Percentiles rank a stretch among this genome's conserved stretches.
Evolutionary conservation across 35 echinoderm and acorn worm species (phyloP).

Genomic region (Apostichopus californicus): DNA sequence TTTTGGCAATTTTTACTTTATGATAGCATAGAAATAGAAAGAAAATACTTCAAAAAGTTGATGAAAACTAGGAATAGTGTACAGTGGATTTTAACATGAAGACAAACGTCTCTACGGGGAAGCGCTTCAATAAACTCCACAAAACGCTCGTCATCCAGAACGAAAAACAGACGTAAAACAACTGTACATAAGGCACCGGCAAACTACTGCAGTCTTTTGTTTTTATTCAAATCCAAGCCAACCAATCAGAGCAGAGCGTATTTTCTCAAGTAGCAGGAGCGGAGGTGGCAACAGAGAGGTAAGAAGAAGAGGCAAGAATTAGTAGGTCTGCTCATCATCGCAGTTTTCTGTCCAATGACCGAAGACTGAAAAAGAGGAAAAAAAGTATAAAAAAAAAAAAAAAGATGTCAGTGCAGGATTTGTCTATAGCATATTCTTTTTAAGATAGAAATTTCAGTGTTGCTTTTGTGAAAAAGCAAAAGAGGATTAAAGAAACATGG

Average conservation of each 20-base stretch:
- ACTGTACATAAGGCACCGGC: conserved; percentile 48
- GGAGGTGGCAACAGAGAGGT: background rate
- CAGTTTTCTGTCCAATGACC: conserved; percentile 97
- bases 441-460: too few species aligned
- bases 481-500: too few species aligned
- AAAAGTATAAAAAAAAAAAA: background rate
- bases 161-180: background rate
- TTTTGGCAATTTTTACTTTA: background rate
- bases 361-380: conserved; percentile 81
- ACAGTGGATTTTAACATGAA: too few species aligned
- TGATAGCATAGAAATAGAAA: background rate
- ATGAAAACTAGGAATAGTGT: background rate
- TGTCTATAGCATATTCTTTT: too few species aligned
- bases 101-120: background rate
- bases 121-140: background rate
- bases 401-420: background rate
- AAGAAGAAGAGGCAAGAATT: background rate
- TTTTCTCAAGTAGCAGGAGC: background rate
- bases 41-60: background rate
- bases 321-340: conserved; percentile 99
- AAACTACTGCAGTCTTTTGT: conserved; percentile 3
- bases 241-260: background rate
- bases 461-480: too few species aligned
- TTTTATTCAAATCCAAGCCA: conserved; percentile 15
- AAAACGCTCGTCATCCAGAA: background rate